Evolutionary conservation across 2,113 vertebrate genomes (phyloP).

Genomic region (Cyphomyrus plagiostoma): DNA sequence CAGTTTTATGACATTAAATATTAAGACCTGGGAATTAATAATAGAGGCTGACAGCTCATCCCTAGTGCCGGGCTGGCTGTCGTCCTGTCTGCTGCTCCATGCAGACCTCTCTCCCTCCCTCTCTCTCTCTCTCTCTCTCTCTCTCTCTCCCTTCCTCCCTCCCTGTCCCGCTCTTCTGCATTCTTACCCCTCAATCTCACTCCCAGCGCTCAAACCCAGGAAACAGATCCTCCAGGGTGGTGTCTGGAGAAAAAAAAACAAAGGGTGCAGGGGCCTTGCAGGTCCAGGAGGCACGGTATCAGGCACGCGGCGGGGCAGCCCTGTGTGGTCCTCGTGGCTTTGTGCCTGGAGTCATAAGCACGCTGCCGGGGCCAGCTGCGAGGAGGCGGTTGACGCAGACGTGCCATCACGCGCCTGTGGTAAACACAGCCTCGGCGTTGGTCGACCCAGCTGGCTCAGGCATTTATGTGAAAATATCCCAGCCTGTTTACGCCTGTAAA

Average conservation of each 20-base stretch:
- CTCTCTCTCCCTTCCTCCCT: background rate
- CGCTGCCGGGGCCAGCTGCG: slow-evolving; percentile 67
- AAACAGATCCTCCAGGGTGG: slow-evolving; percentile 18
- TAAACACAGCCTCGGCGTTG: background rate
- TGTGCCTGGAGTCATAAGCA: slow-evolving; percentile 60
- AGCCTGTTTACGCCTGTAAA: background rate
- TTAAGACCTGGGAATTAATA: slow-evolving; percentile 74
- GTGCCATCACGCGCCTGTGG: background rate
- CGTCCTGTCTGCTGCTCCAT: slow-evolving; percentile 32
- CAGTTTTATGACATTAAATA: slow-evolving; percentile 82
- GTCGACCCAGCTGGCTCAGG: background rate
- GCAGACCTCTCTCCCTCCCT: background rate
- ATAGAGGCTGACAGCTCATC: slow-evolving; percentile 71
- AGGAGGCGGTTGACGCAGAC: slow-evolving; percentile 33
- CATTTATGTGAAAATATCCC: slow-evolving; percentile 1
- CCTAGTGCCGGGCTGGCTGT: slow-evolving; percentile 48
- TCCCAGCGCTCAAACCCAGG: background rate
- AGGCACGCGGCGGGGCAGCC: slow-evolving; percentile 50
- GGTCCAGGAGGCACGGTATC: slow-evolving; percentile 22
- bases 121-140: background rate
- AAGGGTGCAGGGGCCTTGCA: background rate
- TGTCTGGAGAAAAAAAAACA: slow-evolving; percentile 18
- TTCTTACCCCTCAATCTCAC: background rate
- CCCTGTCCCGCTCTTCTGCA: background rate
- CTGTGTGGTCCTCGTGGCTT: slow-evolving; percentile 63